These are phyloP conservation scores for Phalacrocorax carbo DNA, from an alignment of 2,113 vertebrate genomes.

Conservation along the genomic window DNA sequence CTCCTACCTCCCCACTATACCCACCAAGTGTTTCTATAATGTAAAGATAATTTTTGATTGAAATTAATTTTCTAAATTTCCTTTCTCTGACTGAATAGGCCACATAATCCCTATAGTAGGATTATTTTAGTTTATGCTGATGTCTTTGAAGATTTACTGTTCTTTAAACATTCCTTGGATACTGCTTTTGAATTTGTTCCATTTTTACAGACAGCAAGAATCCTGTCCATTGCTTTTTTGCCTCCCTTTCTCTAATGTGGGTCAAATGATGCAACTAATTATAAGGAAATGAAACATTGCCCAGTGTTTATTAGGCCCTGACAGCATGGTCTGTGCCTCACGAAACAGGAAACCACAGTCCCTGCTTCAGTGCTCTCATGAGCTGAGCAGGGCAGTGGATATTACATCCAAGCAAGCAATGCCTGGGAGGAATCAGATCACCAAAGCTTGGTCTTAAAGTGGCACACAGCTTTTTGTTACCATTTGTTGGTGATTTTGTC, in stretches of 20 bases:
- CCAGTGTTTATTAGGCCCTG: background rate
- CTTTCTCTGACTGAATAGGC: background rate
- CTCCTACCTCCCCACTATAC: background rate
- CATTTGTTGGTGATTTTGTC: background rate
- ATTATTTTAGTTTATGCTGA: background rate
- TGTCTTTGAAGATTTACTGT: background rate
- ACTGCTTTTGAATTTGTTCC: background rate
- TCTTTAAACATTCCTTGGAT: background rate
- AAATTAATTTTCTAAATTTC: background rate
- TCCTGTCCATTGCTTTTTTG: background rate
- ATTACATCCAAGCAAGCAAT: background rate
- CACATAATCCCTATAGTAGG: background rate
- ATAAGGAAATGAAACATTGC: conserved; percentile 1
- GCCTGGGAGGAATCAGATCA: background rate
- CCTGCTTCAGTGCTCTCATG: background rate
- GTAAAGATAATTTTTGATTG: background rate
- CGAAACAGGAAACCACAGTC: conserved; percentile 25
- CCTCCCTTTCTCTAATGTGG: background rate
- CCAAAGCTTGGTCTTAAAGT: background rate
- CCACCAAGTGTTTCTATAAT: background rate
- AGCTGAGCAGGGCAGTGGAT: background rate
- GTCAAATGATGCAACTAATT: conserved; percentile 40
- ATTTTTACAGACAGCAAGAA: background rate
- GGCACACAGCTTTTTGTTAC: background rate
- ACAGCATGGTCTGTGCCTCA: background rate